phyloP scores from a whole-genome alignment of 1,140 invertebrate genomes.

The Hylaeus anthracinus region DNA sequence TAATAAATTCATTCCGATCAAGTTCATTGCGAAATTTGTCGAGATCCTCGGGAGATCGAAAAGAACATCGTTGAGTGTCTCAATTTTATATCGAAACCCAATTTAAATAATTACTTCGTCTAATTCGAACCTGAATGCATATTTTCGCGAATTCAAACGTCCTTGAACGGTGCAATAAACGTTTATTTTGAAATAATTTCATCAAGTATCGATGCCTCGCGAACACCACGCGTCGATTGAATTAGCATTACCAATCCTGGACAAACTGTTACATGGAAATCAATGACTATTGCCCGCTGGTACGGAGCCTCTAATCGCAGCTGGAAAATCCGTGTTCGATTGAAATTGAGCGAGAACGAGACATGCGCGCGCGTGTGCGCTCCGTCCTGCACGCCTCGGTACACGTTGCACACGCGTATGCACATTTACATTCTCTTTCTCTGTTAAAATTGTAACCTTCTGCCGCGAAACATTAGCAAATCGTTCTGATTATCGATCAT shows the following conservation, averaged over 20 bases:
- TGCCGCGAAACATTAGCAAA: conserved; percentile 46
- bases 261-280: conserved; percentile 23
- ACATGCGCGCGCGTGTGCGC: neutral
- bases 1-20: too few relatives aligned
- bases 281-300: neutral
- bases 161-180: too few relatives aligned
- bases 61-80: too few relatives aligned
- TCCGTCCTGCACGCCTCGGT: neutral
- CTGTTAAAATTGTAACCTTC: conserved; percentile 44
- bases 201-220: neutral
- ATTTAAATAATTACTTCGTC: too few relatives aligned
- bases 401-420: neutral
- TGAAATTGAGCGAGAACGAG: conserved; percentile 13
- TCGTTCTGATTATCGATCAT: conserved; percentile 53
- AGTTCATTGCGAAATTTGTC: too few relatives aligned
- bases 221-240: conserved; percentile 10
- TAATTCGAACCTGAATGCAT: too few relatives aligned
- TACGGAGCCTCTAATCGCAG: conserved; percentile 28
- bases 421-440: conserved; percentile 31
- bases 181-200: too few relatives aligned
- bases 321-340: conserved; percentile 19
- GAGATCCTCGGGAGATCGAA: too few relatives aligned
- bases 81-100: too few relatives aligned
- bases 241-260: neutral
- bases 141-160: too few relatives aligned